A percentile compares a stretch with the other conserved stretches of the same genome.
phyloP scores from a whole-genome alignment of 2,888 invertebrate species.

The Polyommatus iphigenia region DNA sequence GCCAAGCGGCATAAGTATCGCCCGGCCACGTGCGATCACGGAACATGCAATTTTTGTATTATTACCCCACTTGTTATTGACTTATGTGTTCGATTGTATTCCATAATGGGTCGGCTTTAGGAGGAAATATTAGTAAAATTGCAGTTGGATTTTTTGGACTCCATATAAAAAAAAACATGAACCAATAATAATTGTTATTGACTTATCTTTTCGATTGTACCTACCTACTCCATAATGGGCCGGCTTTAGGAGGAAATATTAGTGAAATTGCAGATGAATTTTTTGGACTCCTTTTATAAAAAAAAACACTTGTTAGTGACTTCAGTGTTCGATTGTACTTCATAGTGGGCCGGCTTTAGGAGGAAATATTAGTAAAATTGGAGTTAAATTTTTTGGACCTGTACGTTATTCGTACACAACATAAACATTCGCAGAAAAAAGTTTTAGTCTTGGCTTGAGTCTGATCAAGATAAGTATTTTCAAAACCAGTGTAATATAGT shows the following conservation, averaged over 20 bases:
- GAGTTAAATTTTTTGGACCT: background rate
- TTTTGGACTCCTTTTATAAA: background rate
- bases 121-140: background rate
- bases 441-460: background rate
- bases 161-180: too few species aligned
- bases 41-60: slow-evolving; percentile 66
- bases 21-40: slow-evolving; percentile 61
- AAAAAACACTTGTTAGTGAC: slow-evolving; percentile 40
- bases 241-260: background rate
- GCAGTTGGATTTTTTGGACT: background rate
- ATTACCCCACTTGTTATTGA: slow-evolving; percentile 49
- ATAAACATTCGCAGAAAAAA: background rate
- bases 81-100: slow-evolving; percentile 48
- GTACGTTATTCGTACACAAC: background rate
- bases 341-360: slow-evolving; percentile 32
- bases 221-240: slow-evolving; percentile 35
- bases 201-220: slow-evolving; percentile 48
- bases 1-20: slow-evolving; percentile 71
- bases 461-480: too few species aligned
- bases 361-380: background rate
- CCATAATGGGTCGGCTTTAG: slow-evolving; percentile 36
- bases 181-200: slow-evolving; percentile 38
- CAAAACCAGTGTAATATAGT: too few species aligned
- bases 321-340: slow-evolving; percentile 48
- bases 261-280: background rate